phyloP scores from a whole-genome alignment of 2,888 invertebrate species.

The Ornithoptera priamus region DNA sequence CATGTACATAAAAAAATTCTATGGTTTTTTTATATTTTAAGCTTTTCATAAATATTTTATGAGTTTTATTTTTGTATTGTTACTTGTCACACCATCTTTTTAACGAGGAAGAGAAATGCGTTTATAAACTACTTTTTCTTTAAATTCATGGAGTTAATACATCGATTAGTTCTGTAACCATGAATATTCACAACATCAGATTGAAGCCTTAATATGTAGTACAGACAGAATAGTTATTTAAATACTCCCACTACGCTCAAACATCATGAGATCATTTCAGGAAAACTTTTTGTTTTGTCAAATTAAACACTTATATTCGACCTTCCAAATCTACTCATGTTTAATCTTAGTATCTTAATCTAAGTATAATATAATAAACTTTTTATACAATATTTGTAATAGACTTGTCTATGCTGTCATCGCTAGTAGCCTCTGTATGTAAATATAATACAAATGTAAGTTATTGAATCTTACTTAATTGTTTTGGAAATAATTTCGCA shows the following conservation, averaged over 20 bases:
- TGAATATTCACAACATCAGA: background rate
- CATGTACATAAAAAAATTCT: too few relatives aligned
- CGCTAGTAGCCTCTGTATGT: background rate
- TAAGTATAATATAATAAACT: background rate
- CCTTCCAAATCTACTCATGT: background rate
- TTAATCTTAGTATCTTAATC: too few relatives aligned
- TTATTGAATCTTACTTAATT: too few relatives aligned
- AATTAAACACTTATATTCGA: conserved; percentile 1
- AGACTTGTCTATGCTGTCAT: background rate
- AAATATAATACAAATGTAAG: too few relatives aligned
- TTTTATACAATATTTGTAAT: background rate
- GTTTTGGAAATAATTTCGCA: too few relatives aligned
- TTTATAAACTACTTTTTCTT: background rate
- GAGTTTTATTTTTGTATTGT: too few relatives aligned
- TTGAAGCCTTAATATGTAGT: background rate
- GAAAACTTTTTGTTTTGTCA: conserved; percentile 16
- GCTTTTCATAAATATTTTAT: too few relatives aligned
- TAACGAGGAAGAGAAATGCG: background rate
- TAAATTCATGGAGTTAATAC: background rate
- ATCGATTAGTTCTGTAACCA: background rate
- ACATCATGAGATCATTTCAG: conserved; percentile 10
- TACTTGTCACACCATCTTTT: too few relatives aligned
- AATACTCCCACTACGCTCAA: background rate
- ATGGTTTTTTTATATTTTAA: too few relatives aligned
- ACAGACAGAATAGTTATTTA: background rate